phyloP scores from a whole-genome alignment of 2,113 vertebrate species.

The Microcebus griseorufus region DNA sequence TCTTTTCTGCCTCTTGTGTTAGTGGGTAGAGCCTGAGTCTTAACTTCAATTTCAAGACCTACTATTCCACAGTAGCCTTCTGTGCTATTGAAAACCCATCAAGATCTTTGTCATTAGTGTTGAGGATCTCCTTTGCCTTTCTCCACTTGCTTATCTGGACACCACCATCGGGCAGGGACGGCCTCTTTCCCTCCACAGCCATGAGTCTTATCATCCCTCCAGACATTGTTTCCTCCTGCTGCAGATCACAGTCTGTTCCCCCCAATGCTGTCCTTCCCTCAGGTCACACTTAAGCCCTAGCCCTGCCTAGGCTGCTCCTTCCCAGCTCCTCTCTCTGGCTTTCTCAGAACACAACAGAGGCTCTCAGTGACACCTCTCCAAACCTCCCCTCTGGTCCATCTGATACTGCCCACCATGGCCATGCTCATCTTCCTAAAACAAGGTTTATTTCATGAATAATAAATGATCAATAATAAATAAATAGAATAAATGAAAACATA shows the following conservation, averaged over 20 bases:
- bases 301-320: too few relatives aligned
- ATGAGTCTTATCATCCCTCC: background rate
- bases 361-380: background rate
- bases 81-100: background rate
- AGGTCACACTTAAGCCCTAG: background rate
- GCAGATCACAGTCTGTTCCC: background rate
- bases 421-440: background rate
- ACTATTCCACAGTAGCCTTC: background rate
- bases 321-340: background rate
- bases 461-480: background rate
- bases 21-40: background rate
- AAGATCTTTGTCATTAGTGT: background rate
- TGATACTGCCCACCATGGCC: background rate
- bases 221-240: background rate
- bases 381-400: background rate
- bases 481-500: background rate
- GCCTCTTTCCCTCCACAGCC: background rate
- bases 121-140: background rate
- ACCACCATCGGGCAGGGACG: background rate
- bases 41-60: background rate
- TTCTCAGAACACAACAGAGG: background rate
- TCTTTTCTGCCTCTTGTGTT: background rate
- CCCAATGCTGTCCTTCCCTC: background rate
- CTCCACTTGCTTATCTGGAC: background rate
- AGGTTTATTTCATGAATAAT: background rate